Evolutionary conservation across 2,888 invertebrate species (phyloP), one percentile per base, ranked within the genome.

Genomic region (Spodoptera exigua): DNA sequence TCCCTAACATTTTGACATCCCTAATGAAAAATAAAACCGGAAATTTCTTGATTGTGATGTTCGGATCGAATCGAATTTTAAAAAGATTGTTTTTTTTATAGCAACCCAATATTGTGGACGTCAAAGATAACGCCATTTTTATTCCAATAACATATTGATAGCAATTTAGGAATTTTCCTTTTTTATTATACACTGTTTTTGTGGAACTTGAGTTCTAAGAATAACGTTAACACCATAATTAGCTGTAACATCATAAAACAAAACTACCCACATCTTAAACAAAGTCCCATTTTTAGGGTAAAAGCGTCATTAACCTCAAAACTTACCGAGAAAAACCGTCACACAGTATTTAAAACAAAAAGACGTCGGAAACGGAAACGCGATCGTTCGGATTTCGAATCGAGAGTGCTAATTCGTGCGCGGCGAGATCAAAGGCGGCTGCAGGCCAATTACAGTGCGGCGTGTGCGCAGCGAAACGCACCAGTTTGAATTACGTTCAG

Each of bases 361-460:
- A 74, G 64, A 67, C 65, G 61, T 78, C 74, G 85, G 83, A 85
- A 88, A 87, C 87, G 88, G 88, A 90, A 89, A 86, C 77, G 77
- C 78, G 83, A 81, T 79, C 79, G 76, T 81, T 81, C 78, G 82
- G 78, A 75, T 84, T 88, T 86, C 73, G 80, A 87, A 87, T 84
- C 76, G 70, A 68, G 80, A 78, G 82, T 84, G 85, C 85, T 88
- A 88, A 91, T 90, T 89, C 87, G 89, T 84, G 83, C 87, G 89
- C 89, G 88, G 90, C 87, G 83, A 90, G 89, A 92, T 92, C 91
- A 92, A 92, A 92, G 84, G 61, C 73, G 57, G 76, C 75, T 76
- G 71, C 79, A 75, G 82, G 74, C 88, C 89, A 91, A 90, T 91
- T 89, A 89, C 78, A 62, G 72, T 63, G 80, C 69, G 66, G 89